Evolutionary conservation across 53 echinoderm and acorn worm species (phyloP), one percentile per base, ranked within the genome.

Genomic region (Holothuria leucospilota): DNA sequence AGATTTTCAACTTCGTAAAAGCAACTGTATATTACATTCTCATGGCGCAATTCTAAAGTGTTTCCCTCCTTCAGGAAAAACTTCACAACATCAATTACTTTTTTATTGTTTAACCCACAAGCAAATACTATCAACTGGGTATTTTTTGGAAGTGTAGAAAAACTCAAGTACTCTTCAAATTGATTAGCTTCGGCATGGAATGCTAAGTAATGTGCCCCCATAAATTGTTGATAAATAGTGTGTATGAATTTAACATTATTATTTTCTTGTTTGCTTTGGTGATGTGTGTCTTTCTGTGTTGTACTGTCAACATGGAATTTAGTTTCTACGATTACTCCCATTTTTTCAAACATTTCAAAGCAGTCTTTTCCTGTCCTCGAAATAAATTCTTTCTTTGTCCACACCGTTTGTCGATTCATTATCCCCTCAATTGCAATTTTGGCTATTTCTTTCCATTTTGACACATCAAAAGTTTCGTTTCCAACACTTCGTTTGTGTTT

Each of bases 271-370:
- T 52, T 56, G 52, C 51, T 27, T 9, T 24, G 34, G 1, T 34
- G 34, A 34, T 34, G 1, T 34, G 34, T 53, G 25, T 78, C 26
- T 78, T 78, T 49, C 7, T 39, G 18, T 11, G 53, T 11, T 20
- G 14, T 10, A 49, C 51, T 78, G 26, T 78, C 53, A 21, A 78
- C 49, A 24, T 78, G 78, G 29, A 78, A 78, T 52, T 78, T 78
- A n/a, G 78, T 78, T 78, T 78, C 78, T 24, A 51, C 53, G n/a
- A 78, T 78, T 3, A 78, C 51, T 24, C 78, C 78, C 78, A 78
- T 78, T 9, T 25, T 78, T 26, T 78, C 56, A 56, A 78, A 78
- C n/a, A 24, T n/a, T 51, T 20, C 29, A 29, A 78, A 78, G 12
- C 21, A 51, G 21, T 51, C 58, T 56, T 51, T 9, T 8, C 51